Conservation (phyloP, 1,140 invertebrate genomes). For the Heliconius congener region DNA sequence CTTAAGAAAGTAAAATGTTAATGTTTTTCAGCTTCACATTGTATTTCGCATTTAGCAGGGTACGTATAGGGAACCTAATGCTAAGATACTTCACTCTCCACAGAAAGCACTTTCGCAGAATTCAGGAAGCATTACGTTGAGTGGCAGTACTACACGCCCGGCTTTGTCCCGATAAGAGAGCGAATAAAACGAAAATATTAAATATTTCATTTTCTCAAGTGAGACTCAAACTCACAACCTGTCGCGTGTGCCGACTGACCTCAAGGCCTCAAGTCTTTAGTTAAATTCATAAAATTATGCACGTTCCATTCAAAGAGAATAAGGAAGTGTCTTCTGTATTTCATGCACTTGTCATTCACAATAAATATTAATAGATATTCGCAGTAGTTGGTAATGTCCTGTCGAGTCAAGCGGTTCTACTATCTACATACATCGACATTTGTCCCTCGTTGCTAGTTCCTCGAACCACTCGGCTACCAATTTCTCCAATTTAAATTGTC, state of each 20-base stretch:
- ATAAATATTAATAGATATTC: constrained; percentile 53
- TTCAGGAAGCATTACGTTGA: too few species aligned
- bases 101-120: too few species aligned
- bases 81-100: too few species aligned
- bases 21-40: neutral
- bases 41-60: too few species aligned
- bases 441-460: constrained; percentile 70
- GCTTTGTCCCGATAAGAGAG: too few species aligned
- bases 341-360: constrained; percentile 42
- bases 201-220: too few species aligned
- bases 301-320: neutral
- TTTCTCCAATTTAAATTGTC: constrained; percentile 81
- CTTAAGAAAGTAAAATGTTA: neutral
- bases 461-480: constrained; percentile 69
- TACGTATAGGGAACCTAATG: too few species aligned
- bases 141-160: too few species aligned
- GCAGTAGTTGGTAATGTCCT: constrained; percentile 47
- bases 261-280: neutral
- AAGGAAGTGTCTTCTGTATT: constrained; percentile 21
- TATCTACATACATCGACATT: constrained; percentile 60
- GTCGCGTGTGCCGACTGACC: too few species aligned
- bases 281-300: constrained; percentile 10
- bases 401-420: constrained; percentile 40
- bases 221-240: too few species aligned
- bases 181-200: too few species aligned